phyloP scores from a whole-genome alignment of 2,113 vertebrate species.

The Oreochromis tanganicae region DNA sequence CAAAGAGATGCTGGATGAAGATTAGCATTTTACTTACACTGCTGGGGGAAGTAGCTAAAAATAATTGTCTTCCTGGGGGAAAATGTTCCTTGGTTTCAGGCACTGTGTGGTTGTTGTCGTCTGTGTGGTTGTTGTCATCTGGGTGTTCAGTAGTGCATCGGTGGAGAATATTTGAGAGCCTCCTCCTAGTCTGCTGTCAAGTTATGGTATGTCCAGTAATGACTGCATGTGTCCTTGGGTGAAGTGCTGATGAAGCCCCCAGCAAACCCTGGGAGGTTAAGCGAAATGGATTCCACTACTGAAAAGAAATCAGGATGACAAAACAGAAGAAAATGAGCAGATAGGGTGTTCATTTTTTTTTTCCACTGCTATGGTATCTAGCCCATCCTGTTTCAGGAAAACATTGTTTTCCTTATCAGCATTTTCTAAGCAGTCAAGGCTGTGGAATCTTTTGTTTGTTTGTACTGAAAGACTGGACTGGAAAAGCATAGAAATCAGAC shows the following conservation, averaged over 20 bases:
- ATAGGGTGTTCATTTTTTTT: not conserved
- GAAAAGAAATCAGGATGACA: not conserved
- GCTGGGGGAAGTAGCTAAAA: conserved; percentile 49
- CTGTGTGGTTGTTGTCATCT: conserved; percentile 22
- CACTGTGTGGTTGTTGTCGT: conserved; percentile 22
- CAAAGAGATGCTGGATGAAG: conserved; percentile 67
- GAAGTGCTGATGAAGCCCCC: conserved; percentile 37
- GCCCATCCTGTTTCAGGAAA: not conserved
- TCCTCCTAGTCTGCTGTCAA: conserved; percentile 12
- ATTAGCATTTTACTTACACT: conserved; percentile 65
- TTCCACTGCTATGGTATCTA: not conserved
- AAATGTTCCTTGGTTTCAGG: not conserved
- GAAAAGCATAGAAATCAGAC: not conserved
- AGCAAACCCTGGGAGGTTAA: conserved; percentile 23
- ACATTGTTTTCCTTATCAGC: conserved; percentile 28
- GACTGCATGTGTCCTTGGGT: conserved; percentile 36
- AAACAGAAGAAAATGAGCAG: not conserved
- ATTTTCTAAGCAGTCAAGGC: conserved; percentile 11
- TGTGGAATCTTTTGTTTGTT: conserved; percentile 29
- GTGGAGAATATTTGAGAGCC: not conserved
- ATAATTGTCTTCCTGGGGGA: conserved; percentile 35
- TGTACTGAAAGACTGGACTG: not conserved
- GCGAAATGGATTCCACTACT: conserved; percentile 43
- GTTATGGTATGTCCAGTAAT: conserved; percentile 22
- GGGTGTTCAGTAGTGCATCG: conserved; percentile 30